These are phyloP conservation scores for Pachypsylla venusta DNA, from an alignment of 1,140 invertebrate species.

Conservation along the genomic window DNA sequence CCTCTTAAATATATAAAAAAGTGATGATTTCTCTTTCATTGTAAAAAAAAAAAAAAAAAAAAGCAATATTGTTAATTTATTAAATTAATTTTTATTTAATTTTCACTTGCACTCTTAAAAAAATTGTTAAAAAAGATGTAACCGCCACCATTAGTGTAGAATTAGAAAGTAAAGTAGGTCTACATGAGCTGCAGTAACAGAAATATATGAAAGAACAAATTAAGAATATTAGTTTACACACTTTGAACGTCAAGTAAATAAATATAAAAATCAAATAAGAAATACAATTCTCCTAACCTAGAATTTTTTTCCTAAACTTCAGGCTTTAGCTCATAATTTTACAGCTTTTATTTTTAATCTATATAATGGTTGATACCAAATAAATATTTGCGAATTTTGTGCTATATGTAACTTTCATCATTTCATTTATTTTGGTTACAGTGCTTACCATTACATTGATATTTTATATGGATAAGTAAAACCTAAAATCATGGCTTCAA, in stretches of 20 bases:
- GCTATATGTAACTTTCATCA: too few relatives aligned
- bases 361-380: too few relatives aligned
- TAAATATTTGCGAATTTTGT: too few relatives aligned
- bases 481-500: too few relatives aligned
- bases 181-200: not conserved
- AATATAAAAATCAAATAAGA: conserved; percentile 8
- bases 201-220: too few relatives aligned
- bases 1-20: not conserved
- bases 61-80: not conserved
- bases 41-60: not conserved
- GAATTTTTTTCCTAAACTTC: too few relatives aligned
- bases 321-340: too few relatives aligned
- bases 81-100: not conserved
- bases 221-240: not conserved
- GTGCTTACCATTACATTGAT: too few relatives aligned
- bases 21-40: conserved; percentile 5
- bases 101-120: conserved; percentile 4
- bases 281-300: too few relatives aligned
- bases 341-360: too few relatives aligned
- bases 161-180: not conserved
- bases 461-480: too few relatives aligned
- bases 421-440: too few relatives aligned
- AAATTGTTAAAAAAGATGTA: not conserved
- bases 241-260: conserved; percentile 15
- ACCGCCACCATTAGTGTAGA: conserved; percentile 4